Conservation (phyloP, 2,888 invertebrate genomes). For the Lymantria monacha region DNA sequence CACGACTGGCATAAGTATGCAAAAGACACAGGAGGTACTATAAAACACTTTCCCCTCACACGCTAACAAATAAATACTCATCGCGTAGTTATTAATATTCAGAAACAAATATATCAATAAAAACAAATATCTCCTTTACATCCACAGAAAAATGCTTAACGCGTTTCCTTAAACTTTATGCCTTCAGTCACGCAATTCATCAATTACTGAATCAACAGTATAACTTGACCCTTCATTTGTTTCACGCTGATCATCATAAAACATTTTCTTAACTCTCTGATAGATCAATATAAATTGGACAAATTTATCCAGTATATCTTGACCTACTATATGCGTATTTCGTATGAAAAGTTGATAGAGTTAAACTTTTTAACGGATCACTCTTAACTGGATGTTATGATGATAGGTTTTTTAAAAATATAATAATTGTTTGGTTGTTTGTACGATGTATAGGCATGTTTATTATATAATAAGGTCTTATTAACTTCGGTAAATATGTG, state of each 20-base stretch:
- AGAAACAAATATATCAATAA: constrained; percentile 33
- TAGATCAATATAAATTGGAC: constrained; percentile 20
- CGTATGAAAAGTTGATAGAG: neutral
- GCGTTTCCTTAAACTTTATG: constrained; percentile 40
- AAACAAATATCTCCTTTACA: constrained; percentile 34
- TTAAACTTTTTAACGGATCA: constrained; percentile 1
- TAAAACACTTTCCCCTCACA: neutral
- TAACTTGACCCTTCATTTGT: constrained; percentile 24
- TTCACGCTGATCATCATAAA: constrained; percentile 6
- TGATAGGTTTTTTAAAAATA: constrained; percentile 12
- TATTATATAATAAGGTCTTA: constrained; percentile 17
- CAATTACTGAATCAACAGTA: constrained; percentile 36
- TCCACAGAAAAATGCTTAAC: constrained; percentile 35
- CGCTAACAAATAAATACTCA: constrained; percentile 11
- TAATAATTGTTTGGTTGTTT: constrained; percentile 18
- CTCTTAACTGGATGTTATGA: neutral
- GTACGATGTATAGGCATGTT: constrained; percentile 14
- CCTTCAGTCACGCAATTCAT: constrained; percentile 42
- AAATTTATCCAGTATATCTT: constrained; percentile 5
- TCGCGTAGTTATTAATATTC: constrained; percentile 11
- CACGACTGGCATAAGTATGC: no score
- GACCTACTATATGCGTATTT: neutral
- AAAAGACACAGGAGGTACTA: no score
- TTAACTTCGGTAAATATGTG: constrained; percentile 14
- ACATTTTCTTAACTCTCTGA: constrained; percentile 8